A percentile compares a stretch with the other conserved stretches of the same genome.
Conservation (phyloP, 2,113 vertebrate genomes). For the Eubucco bourcierii region DNA sequence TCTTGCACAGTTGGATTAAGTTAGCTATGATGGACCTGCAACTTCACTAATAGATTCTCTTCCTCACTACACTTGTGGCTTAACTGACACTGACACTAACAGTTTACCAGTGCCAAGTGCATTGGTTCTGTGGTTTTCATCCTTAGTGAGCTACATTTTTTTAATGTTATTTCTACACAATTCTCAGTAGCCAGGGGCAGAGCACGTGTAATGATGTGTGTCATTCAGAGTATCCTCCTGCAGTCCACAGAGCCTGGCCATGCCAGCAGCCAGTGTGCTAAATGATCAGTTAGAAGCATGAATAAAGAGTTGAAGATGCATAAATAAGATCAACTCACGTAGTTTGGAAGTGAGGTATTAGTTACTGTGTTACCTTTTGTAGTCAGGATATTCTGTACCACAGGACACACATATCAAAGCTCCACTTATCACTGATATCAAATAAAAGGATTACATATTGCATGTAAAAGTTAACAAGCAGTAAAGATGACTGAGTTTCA, state of each 20-base stretch:
- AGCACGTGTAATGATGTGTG: neutral
- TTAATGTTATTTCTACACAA: neutral
- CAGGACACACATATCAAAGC: neutral
- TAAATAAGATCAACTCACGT: neutral
- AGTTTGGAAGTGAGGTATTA: neutral
- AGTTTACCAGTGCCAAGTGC: neutral
- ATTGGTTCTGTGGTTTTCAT: neutral
- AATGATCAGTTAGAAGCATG: neutral
- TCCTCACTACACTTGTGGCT: neutral
- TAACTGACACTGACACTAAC: neutral
- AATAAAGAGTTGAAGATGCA: neutral
- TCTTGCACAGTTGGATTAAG: neutral
- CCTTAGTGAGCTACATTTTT: neutral
- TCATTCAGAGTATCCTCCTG: neutral
- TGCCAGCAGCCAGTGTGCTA: neutral
- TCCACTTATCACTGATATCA: neutral
- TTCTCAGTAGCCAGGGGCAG: neutral
- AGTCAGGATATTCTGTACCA: too few species aligned
- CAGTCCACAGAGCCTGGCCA: neutral
- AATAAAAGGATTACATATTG: neutral
- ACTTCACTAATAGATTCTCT: neutral
- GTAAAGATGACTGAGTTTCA: neutral
- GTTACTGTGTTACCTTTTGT: neutral
- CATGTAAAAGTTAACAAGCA: neutral
- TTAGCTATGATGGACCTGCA: neutral